These are phyloP conservation scores for Hyalella azteca DNA, from an alignment of 2,888 invertebrate species.

Conservation along the genomic window DNA sequence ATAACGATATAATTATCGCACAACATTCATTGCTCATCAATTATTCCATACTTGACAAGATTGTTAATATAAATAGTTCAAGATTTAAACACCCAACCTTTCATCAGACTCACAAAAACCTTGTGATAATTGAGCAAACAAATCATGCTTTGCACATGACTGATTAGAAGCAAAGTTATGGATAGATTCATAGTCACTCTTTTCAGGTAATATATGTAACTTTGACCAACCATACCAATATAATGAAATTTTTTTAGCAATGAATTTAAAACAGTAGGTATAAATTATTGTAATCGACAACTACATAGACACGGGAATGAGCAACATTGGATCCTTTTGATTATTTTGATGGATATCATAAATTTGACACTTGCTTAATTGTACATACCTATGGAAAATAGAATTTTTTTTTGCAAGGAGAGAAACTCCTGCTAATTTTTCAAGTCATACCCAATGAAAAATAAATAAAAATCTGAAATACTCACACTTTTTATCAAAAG, in stretches of 20 bases:
- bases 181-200: neutral
- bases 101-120: neutral
- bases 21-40: neutral
- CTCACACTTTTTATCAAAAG: slow-evolving; percentile 26
- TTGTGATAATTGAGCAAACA: neutral
- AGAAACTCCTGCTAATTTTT: too few species aligned
- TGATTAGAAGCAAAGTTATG: neutral
- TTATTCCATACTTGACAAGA: neutral
- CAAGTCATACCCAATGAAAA: too few species aligned
- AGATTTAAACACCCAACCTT: neutral
- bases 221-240: neutral
- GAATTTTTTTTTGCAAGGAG: neutral
- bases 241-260: neutral
- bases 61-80: neutral
- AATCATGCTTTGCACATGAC: neutral
- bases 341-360: neutral
- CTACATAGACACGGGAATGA: too few species aligned
- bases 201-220: neutral
- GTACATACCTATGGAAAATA: neutral
- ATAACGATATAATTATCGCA: neutral
- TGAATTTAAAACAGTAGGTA: neutral
- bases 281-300: neutral
- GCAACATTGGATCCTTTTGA: neutral
- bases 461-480: neutral
- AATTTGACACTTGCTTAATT: neutral